phyloP scores from a whole-genome alignment of 2,888 invertebrate species.

The Ypsolopha scabrella region DNA sequence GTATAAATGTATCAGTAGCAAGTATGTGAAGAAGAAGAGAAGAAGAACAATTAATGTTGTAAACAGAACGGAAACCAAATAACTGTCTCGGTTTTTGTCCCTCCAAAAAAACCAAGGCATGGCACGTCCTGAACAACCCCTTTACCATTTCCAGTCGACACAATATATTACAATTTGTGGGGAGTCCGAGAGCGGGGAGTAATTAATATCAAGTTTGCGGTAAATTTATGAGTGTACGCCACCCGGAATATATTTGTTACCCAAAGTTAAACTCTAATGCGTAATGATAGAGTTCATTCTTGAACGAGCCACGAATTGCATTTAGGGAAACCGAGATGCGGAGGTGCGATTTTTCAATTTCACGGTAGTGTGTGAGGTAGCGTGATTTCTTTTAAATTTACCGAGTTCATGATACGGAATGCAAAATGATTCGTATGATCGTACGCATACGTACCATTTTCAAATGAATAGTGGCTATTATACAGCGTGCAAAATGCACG shows the following conservation, averaged over 20 bases:
- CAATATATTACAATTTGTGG: conserved; percentile 49
- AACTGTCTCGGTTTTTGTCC: background rate
- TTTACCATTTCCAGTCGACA: conserved; percentile 6
- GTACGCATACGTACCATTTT: background rate
- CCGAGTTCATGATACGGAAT: background rate
- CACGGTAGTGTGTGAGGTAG: conserved; percentile 17
- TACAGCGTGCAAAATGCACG: background rate
- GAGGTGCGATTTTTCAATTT: conserved; percentile 22
- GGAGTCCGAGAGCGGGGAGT: conserved; percentile 35
- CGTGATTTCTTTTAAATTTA: conserved; percentile 9
- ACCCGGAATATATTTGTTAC: background rate
- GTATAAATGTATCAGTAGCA: no score
- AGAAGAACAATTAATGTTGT: background rate
- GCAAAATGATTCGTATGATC: background rate
- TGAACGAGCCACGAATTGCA: conserved; percentile 10
- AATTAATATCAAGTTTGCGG: conserved; percentile 63
- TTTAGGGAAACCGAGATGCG: conserved; percentile 19
- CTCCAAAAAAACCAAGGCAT: background rate
- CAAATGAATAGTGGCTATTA: background rate
- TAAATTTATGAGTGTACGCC: conserved; percentile 34
- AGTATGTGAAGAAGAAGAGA: no score
- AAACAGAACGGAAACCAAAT: background rate
- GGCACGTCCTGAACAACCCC: background rate
- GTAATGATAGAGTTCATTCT: conserved; percentile 8
- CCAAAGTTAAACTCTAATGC: background rate